Evolutionary conservation across 2,888 invertebrate genomes (phyloP).

Genomic region (Chymomyza amoena): DNA sequence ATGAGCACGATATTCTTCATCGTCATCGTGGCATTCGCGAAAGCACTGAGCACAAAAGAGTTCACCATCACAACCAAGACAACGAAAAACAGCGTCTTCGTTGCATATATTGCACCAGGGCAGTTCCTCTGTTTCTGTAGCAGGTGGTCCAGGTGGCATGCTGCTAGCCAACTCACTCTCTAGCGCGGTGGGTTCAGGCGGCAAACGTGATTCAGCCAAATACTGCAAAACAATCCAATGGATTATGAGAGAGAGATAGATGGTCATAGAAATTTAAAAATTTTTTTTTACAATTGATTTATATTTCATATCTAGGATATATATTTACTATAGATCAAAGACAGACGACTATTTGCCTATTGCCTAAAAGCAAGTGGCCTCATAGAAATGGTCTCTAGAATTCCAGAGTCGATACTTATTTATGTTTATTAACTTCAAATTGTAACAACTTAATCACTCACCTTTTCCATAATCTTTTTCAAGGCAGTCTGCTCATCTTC

Average conservation of each 20-base stretch:
- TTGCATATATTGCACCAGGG: slow-evolving; percentile 94
- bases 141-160: slow-evolving; percentile 48
- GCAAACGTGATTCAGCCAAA: slow-evolving; percentile 80
- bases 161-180: slow-evolving; percentile 74
- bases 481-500: slow-evolving; percentile 78
- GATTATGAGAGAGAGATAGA: background rate
- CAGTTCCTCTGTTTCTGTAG: slow-evolving; percentile 81
- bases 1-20: slow-evolving; percentile 80
- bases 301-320: background rate
- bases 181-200: slow-evolving; percentile 78
- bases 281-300: background rate
- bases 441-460: slow-evolving; percentile 26
- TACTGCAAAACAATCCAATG: slow-evolving; percentile 71
- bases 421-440: no score
- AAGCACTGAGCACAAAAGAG: slow-evolving; percentile 89
- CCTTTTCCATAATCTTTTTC: slow-evolving; percentile 75
- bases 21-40: slow-evolving; percentile 84
- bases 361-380: no score
- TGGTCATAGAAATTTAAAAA: background rate
- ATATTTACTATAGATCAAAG: no score
- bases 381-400: no score
- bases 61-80: slow-evolving; percentile 88
- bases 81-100: slow-evolving; percentile 86
- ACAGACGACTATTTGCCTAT: slow-evolving; percentile 37
- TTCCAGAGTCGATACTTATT: no score